These are phyloP conservation scores for Apaloderma vittatum DNA, from an alignment of 2,113 vertebrate species.

Conservation along the genomic window DNA sequence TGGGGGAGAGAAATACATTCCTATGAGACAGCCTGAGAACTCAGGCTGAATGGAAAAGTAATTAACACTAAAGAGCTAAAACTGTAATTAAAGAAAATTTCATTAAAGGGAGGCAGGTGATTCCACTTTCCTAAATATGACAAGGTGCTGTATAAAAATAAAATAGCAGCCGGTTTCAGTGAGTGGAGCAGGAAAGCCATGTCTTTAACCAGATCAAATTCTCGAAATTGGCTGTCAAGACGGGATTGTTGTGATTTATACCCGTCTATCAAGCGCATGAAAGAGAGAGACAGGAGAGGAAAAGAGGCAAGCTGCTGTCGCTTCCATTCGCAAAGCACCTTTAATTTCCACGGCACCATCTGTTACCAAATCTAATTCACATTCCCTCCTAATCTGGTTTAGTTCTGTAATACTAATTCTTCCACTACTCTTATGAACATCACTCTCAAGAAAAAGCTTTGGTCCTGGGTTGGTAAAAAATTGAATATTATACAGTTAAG, in stretches of 20 bases:
- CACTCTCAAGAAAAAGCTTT: constrained; percentile 59
- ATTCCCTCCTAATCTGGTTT: constrained; percentile 96
- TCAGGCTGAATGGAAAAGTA: constrained; percentile 79
- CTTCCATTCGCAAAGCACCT: constrained; percentile 93
- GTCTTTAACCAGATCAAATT: constrained; percentile 99
- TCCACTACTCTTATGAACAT: constrained; percentile 80
- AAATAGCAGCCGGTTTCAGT: constrained; percentile 77
- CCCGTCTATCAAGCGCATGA: constrained; percentile 91
- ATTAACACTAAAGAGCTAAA: constrained; percentile 85
- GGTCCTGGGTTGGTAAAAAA: constrained; percentile 72
- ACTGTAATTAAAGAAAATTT: constrained; percentile 86
- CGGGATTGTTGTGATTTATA: constrained; percentile 98
- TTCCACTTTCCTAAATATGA: constrained; percentile 74
- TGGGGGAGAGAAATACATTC: constrained; percentile 9
- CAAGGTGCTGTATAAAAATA: constrained; percentile 72
- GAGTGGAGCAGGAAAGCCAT: constrained; percentile 82
- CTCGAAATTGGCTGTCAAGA: constrained; percentile 99
- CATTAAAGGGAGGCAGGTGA: constrained; percentile 81
- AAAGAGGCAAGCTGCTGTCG: constrained; percentile 85
- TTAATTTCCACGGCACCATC: constrained; percentile 96
- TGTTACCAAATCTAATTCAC: constrained; percentile 99
- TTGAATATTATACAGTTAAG: constrained; percentile 73
- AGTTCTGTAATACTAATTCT: constrained; percentile 93
- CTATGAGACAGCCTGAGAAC: constrained; percentile 73
- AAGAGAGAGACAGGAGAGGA: constrained; percentile 73